A percentile compares a stretch with the other conserved stretches of the same genome.
phyloP scores from a whole-genome alignment of 2,113 vertebrate species.

The Ophiodon elongatus region DNA sequence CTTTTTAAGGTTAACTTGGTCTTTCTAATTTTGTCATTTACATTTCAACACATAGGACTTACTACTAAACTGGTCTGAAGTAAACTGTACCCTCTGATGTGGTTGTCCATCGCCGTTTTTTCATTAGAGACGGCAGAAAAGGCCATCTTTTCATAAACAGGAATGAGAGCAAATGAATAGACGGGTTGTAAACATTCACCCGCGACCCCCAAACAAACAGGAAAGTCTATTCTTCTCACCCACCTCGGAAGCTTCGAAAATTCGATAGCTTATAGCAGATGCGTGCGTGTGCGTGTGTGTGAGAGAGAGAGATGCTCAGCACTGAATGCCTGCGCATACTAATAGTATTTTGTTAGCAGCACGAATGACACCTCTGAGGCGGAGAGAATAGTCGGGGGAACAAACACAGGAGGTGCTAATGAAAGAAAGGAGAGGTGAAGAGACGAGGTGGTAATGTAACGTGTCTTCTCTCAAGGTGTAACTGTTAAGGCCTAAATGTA shows the following conservation, averaged over 20 bases:
- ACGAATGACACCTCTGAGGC: constrained; percentile 69
- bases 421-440: constrained; percentile 54
- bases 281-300: constrained; percentile 34
- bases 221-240: constrained; percentile 43
- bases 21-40: not conserved
- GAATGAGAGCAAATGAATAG: constrained; percentile 15
- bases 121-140: constrained; percentile 29
- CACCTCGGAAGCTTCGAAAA: constrained; percentile 37
- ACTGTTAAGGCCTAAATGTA: constrained; percentile 39
- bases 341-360: constrained; percentile 63
- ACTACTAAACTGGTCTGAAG: constrained; percentile 14
- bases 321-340: constrained; percentile 66
- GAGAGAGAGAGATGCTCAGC: constrained; percentile 41
- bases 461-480: constrained; percentile 43
- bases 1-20: constrained; percentile 4
- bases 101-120: not conserved
- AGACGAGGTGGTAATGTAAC: constrained; percentile 63
- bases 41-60: not conserved
- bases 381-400: constrained; percentile 51
- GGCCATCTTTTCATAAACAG: constrained; percentile 3
- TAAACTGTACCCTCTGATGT: not conserved
- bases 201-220: constrained; percentile 1
- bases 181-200: constrained; percentile 29
- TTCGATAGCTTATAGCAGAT: constrained; percentile 56
- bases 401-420: constrained; percentile 71